Conservation (phyloP, 2,113 vertebrate genomes). For the Mesembrinibis cayennensis region DNA sequence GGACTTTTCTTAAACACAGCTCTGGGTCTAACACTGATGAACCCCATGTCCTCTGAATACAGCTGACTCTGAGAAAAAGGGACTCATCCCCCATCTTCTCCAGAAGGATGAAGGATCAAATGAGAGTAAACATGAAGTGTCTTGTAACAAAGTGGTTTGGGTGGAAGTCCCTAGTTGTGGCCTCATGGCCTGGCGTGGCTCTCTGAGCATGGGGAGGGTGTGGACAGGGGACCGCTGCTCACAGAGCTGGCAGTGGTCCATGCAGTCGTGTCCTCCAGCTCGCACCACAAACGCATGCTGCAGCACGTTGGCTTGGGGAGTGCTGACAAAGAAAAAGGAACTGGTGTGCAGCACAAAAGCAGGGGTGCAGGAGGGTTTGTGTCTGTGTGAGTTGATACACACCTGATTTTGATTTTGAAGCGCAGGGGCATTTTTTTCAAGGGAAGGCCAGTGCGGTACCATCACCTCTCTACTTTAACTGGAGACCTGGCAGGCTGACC, state of each 20-base stretch:
- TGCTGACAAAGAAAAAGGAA: background rate
- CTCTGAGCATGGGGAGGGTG: background rate
- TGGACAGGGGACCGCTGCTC: fast-evolving
- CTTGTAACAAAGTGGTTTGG: background rate
- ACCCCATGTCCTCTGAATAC: background rate
- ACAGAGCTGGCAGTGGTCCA: fast-evolving
- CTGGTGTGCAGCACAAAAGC: background rate
- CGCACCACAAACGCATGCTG: fast-evolving
- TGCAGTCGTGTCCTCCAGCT: background rate
- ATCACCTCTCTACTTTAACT: background rate
- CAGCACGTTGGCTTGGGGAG: fast-evolving
- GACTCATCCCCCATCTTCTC: background rate
- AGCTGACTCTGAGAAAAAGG: background rate
- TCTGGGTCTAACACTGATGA: background rate
- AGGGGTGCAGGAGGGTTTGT: fast-evolving
- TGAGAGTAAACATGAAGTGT: background rate
- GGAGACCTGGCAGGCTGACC: background rate
- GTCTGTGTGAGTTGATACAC: background rate
- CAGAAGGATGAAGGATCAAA: background rate
- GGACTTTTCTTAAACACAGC: background rate
- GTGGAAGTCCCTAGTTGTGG: background rate
- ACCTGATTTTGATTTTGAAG: background rate
- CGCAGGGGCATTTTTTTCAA: background rate
- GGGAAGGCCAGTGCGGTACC: background rate
- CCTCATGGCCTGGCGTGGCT: fast-evolving